Percentiles rank a stretch among this genome's conserved stretches.
Evolutionary conservation across 37 sponge, comb jelly and placozoan genomes (phyloP).

Genomic region (Crambe crambe): DNA sequence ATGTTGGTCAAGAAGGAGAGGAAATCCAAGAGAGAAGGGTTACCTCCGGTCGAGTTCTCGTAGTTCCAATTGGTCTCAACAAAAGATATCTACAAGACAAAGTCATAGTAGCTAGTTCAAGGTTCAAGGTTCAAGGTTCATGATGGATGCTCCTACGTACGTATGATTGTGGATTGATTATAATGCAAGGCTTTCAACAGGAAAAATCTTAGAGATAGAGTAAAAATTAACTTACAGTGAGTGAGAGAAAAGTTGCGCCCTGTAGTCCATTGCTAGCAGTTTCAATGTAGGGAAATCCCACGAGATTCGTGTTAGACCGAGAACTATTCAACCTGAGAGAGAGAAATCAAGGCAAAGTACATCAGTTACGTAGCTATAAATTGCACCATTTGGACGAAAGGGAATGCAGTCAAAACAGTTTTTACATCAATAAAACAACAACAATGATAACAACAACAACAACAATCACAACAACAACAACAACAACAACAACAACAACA

Average conservation of each 20-base stretch:
- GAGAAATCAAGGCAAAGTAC: not conserved
- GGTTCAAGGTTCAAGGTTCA: too few relatives aligned
- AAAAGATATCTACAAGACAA: constrained; percentile 38
- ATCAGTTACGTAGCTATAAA: not conserved
- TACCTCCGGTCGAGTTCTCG: constrained; percentile 22
- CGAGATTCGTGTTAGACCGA: not conserved
- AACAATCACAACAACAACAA: too few relatives aligned
- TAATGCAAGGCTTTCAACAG: too few relatives aligned
- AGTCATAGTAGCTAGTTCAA: not conserved
- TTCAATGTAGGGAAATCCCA: constrained; percentile 17
- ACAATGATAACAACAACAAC: too few relatives aligned
- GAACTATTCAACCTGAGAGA: constrained; percentile 20
- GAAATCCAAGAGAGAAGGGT: constrained; percentile 38
- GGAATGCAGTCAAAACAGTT: too few relatives aligned
- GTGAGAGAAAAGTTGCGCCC: not conserved
- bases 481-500: too few relatives aligned
- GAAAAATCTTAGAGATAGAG: not conserved
- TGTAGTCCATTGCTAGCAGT: not conserved
- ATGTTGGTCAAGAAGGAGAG: constrained; percentile 51
- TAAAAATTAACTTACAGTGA: not conserved
- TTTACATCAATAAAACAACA: too few relatives aligned
- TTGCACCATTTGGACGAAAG: too few relatives aligned
- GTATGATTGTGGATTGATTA: too few relatives aligned
- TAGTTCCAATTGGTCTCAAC: constrained; percentile 59
- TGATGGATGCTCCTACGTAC: too few relatives aligned